phyloP scores from a whole-genome alignment of 2,113 vertebrate genomes.

The Atlantisia rogersi region DNA sequence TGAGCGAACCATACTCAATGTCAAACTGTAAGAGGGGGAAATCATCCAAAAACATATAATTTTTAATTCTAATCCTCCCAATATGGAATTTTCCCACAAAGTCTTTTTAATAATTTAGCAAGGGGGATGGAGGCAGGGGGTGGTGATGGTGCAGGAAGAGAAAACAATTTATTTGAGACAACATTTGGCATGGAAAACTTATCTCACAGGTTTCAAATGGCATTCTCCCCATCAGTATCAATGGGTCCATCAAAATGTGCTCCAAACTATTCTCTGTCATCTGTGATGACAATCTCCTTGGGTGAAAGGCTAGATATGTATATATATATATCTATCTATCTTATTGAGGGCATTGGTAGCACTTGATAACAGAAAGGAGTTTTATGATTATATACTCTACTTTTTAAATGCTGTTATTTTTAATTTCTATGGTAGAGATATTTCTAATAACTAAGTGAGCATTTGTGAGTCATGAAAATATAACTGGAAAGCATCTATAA shows the following conservation, averaged over 20 bases:
- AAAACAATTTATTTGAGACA: not conserved
- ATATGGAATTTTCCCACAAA: not conserved
- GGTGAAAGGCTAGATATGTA: not conserved
- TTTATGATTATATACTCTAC: not conserved
- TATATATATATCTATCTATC: not conserved
- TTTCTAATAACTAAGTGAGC: not conserved
- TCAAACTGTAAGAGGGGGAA: not conserved
- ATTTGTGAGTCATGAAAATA: not conserved
- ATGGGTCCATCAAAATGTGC: not conserved
- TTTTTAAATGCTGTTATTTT: not conserved
- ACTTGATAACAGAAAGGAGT: not conserved
- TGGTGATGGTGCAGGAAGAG: no score
- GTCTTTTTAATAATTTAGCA: not conserved
- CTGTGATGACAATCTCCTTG: not conserved
- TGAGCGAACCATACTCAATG: not conserved
- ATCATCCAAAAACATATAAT: not conserved
- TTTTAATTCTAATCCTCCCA: not conserved
- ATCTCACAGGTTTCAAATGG: not conserved
- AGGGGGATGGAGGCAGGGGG: no score
- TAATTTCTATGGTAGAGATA: conserved; percentile 1
- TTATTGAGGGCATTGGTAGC: not conserved
- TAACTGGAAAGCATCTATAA: not conserved
- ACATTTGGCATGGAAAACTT: not conserved
- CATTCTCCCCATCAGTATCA: not conserved
- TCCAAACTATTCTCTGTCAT: not conserved